Conservation (phyloP, 2,888 invertebrate species). For the Epistrophe eligans region DNA sequence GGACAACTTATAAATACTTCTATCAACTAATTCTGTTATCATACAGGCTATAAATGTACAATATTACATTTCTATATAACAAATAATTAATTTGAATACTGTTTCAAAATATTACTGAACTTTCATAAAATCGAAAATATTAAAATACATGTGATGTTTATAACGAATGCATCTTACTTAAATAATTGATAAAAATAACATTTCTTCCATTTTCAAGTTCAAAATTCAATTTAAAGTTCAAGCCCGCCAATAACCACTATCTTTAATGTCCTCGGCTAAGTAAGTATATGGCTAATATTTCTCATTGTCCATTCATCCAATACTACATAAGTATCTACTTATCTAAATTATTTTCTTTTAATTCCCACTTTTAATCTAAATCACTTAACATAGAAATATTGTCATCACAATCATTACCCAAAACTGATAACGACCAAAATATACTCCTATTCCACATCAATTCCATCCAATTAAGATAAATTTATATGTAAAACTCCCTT, state of each 20-base stretch:
- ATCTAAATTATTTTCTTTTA: not conserved
- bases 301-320: not conserved
- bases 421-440: conserved; percentile 29
- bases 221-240: not conserved
- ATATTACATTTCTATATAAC: no score
- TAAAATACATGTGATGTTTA: no score
- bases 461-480: conserved; percentile 71
- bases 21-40: no score
- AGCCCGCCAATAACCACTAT: not conserved
- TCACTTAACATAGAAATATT: conserved; percentile 44
- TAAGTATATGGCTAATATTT: not conserved
- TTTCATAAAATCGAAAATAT: no score
- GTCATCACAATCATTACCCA: conserved; percentile 47
- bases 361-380: conserved; percentile 23
- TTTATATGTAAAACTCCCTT: conserved; percentile 66
- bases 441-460: conserved; percentile 66
- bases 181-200: no score
- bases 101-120: no score
- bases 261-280: no score
- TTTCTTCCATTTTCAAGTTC: no score
- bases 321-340: not conserved
- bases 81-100: no score
- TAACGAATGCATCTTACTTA: no score
- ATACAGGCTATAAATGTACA: no score
- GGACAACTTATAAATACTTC: no score